A percentile compares a stretch with the other conserved stretches of the same genome.
phyloP scores from a whole-genome alignment of 2,888 invertebrate genomes.

The Ophion obscuratus region DNA sequence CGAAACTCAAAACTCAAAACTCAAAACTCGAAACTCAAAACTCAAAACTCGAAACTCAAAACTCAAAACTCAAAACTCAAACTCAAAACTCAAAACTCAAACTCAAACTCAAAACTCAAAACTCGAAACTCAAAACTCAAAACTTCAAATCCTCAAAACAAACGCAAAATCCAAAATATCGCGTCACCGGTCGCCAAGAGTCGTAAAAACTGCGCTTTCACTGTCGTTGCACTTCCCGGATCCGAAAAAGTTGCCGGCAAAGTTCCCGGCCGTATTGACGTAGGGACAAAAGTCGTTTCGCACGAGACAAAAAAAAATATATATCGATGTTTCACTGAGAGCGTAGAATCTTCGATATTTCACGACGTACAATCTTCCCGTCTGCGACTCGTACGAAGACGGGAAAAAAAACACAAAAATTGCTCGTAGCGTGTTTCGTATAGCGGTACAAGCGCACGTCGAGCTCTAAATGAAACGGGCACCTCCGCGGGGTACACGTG shows the following conservation, averaged over 20 bases:
- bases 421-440: conserved; percentile 14
- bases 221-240: conserved; percentile 33
- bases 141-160: no score
- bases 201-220: conserved; percentile 28
- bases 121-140: no score
- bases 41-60: no score
- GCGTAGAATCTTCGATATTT: not conserved
- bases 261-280: not conserved
- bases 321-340: not conserved
- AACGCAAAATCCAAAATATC: no score
- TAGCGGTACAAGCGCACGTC: conserved; percentile 44
- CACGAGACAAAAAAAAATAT: not conserved
- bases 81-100: no score
- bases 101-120: no score
- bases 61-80: no score
- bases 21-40: no score
- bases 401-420: not conserved
- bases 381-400: not conserved
- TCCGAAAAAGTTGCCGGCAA: not conserved
- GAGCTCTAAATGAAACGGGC: conserved; percentile 60
- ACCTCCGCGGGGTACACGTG: conserved; percentile 83
- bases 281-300: no score
- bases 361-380: not conserved
- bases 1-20: no score
- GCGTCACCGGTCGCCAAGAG: not conserved